Conservation (phyloP, 1,140 invertebrate species). For the Hyles vespertilio region DNA sequence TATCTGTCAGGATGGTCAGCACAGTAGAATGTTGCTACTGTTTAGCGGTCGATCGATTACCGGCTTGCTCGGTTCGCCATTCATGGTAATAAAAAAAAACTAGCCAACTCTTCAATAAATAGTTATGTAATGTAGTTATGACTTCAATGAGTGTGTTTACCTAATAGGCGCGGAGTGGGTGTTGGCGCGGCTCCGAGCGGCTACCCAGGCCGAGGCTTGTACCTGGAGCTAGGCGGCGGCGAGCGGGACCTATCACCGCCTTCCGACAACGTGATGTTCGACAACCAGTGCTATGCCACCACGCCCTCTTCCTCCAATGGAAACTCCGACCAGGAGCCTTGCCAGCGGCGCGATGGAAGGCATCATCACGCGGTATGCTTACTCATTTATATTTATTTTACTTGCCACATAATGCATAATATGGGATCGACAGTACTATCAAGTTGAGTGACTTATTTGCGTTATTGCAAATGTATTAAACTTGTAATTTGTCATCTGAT, state of each 20-base stretch:
- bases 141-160: neutral
- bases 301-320: slow-evolving; percentile 94
- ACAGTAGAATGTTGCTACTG: no score
- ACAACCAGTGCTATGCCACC: slow-evolving; percentile 95
- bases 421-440: no score
- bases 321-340: slow-evolving; percentile 89
- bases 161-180: slow-evolving; percentile 52
- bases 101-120: no score
- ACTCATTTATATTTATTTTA: neutral
- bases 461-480: no score
- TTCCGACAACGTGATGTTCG: slow-evolving; percentile 94
- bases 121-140: no score
- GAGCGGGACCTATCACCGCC: slow-evolving; percentile 90
- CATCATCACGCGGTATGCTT: slow-evolving; percentile 73
- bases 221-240: slow-evolving; percentile 83
- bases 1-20: no score
- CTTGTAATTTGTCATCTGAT: no score
- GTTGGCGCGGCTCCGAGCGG: slow-evolving; percentile 68
- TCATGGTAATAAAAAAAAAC: no score
- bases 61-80: no score
- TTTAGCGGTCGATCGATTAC: no score
- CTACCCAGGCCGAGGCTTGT: slow-evolving; percentile 81
- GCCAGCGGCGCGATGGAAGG: slow-evolving; percentile 76
- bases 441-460: no score
- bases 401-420: no score